Conservation (phyloP, 2,113 vertebrate species). For the Monopterus albus region DNA sequence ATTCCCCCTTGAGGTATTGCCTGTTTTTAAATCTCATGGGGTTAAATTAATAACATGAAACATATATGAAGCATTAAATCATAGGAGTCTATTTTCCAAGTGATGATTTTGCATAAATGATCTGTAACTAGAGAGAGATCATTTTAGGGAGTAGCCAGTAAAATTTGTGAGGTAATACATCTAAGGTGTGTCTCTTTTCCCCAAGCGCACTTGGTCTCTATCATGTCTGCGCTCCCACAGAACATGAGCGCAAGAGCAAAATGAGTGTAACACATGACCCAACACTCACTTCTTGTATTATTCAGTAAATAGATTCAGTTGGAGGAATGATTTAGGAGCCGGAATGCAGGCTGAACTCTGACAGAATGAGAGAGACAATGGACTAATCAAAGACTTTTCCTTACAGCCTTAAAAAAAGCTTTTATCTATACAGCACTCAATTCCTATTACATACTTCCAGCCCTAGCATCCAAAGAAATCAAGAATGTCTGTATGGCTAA, state of each 20-base stretch:
- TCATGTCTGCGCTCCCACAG: conserved; percentile 24
- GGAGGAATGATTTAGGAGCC: conserved; percentile 40
- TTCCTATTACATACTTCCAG: conserved; percentile 60
- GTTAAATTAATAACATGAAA: conserved; percentile 61
- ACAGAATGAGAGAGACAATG: conserved; percentile 56
- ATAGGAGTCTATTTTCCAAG: conserved; percentile 57
- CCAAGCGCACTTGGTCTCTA: not conserved
- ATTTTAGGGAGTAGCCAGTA: conserved; percentile 38
- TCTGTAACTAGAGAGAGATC: conserved; percentile 34
- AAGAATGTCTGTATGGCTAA: conserved; percentile 32
- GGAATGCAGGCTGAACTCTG: conserved; percentile 38
- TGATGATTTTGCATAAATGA: conserved; percentile 54
- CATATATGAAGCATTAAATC: conserved; percentile 55
- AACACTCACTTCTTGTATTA: conserved; percentile 51
- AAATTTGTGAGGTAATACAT: conserved; percentile 48
- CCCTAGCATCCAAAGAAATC: conserved; percentile 44
- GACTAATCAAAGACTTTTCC: conserved; percentile 53
- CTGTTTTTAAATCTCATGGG: conserved; percentile 51
- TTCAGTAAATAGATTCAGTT: conserved; percentile 57
- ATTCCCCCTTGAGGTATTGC: conserved; percentile 40
- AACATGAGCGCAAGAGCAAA: conserved; percentile 39
- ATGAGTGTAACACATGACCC: conserved; percentile 45
- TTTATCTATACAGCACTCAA: conserved; percentile 55
- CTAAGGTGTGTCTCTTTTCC: conserved; percentile 27
- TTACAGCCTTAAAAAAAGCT: conserved; percentile 40